phyloP scores from a whole-genome alignment of 2,888 invertebrate genomes.

The Cordilura impudica region DNA sequence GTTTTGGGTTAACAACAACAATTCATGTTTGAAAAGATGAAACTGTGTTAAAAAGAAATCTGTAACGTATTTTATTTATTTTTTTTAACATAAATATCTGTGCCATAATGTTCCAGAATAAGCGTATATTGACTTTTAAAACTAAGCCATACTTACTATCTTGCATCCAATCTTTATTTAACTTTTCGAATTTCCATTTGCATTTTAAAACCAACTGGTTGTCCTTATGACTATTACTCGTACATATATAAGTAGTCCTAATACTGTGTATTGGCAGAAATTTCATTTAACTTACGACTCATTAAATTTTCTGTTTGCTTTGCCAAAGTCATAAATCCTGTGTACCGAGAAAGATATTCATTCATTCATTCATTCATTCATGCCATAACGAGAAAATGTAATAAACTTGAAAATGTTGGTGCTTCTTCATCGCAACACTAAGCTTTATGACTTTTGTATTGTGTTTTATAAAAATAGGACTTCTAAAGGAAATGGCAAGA shows the following conservation, averaged over 20 bases:
- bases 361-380: background rate
- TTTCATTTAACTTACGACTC: constrained; percentile 65
- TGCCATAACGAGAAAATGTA: constrained; percentile 22
- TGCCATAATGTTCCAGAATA: background rate
- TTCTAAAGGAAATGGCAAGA: background rate
- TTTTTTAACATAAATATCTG: background rate
- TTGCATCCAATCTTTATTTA: constrained; percentile 15
- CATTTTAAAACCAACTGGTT: constrained; percentile 5
- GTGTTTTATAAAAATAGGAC: background rate
- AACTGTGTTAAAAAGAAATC: background rate
- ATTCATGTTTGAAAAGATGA: background rate
- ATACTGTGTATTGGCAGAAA: constrained; percentile 51
- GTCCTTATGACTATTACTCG: background rate
- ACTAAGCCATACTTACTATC: background rate
- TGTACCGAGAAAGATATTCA: constrained; percentile 18
- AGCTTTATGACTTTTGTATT: constrained; percentile 24
- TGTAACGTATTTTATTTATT: background rate
- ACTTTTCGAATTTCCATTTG: background rate
- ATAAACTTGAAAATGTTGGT: constrained; percentile 44
- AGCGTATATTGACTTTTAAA: background rate
- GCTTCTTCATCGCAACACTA: constrained; percentile 16
- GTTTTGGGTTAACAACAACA: background rate
- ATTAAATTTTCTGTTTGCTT: constrained; percentile 65
- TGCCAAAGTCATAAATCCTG: constrained; percentile 63
- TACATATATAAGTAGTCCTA: no score